A percentile compares a stretch with the other conserved stretches of the same genome.
These are phyloP conservation scores for Psittacus erithacus DNA, from an alignment of 2,113 vertebrate genomes.

Conservation along the genomic window DNA sequence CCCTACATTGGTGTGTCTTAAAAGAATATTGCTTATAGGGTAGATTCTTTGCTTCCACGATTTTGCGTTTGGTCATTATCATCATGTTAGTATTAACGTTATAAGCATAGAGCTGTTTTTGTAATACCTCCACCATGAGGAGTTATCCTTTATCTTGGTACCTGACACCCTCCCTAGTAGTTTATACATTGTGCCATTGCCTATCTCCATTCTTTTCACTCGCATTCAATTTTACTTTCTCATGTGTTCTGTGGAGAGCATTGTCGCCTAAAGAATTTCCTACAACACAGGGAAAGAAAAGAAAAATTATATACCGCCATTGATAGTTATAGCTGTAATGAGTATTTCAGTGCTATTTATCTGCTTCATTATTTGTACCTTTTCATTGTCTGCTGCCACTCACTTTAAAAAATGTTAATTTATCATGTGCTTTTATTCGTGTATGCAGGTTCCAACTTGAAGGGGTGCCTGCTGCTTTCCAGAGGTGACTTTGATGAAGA, in stretches of 20 bases:
- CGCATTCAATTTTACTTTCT: neutral
- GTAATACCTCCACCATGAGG: neutral
- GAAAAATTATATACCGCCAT: neutral
- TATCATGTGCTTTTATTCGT: neutral
- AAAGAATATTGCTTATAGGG: neutral
- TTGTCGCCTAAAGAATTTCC: neutral
- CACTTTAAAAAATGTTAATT: neutral
- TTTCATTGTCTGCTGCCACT: neutral
- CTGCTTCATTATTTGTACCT: neutral
- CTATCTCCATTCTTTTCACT: neutral
- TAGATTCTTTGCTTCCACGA: neutral
- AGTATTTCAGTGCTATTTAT: neutral
- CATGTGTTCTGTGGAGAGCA: neutral
- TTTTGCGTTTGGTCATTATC: neutral
- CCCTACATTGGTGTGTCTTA: neutral
- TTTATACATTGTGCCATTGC: neutral
- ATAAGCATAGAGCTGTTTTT: neutral
- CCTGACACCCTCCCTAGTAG: neutral
- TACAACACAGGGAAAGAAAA: neutral
- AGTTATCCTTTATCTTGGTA: neutral
- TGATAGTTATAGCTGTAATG: neutral
- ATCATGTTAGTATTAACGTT: neutral
- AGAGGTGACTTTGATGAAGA: neutral
- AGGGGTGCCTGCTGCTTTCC: neutral
- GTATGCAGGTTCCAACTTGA: neutral